Evolutionary conservation across 2,888 invertebrate genomes (phyloP).

Genomic region (Acrobasis suavella): DNA sequence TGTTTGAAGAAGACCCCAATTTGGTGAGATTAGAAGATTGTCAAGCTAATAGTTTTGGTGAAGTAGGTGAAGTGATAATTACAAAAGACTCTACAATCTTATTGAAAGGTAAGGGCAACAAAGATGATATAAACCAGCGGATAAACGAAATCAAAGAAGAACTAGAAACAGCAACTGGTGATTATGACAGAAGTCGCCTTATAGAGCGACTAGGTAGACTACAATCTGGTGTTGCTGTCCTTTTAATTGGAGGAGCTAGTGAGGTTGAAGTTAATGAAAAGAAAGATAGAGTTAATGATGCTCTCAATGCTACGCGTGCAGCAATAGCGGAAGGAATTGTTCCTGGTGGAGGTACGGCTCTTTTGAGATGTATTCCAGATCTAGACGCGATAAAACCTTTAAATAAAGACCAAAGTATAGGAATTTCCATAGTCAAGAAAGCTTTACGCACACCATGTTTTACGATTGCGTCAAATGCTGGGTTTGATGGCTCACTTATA

Average conservation of each 20-base stretch:
- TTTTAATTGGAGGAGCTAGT: conserved; percentile 92
- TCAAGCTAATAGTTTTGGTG: conserved; percentile 88
- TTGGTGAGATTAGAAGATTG: conserved; percentile 95
- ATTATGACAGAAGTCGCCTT: conserved; percentile 95
- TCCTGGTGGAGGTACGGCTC: conserved; percentile 95
- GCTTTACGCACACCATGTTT: conserved; percentile 93
- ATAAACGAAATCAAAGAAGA: conserved; percentile 91
- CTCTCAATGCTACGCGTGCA: conserved; percentile 96
- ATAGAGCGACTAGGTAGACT: conserved; percentile 94
- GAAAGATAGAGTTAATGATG: conserved; percentile 97
- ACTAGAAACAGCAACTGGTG: conserved; percentile 89
- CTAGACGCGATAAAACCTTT: conserved; percentile 84
- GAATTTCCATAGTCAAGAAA: conserved; percentile 92
- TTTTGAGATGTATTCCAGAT: conserved; percentile 89
- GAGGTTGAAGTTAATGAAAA: conserved; percentile 97
- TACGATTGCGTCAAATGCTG: conserved; percentile 95
- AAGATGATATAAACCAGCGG: conserved; percentile 88
- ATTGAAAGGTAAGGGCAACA: conserved; percentile 87
- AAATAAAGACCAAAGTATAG: conserved; percentile 89
- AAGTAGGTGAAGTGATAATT: conserved; percentile 92
- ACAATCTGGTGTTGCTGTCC: conserved; percentile 89
- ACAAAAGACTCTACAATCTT: conserved; percentile 95
- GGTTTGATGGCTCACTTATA: conserved; percentile 93
- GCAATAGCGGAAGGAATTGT: conserved; percentile 98
- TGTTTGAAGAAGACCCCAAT: conserved; percentile 96